phyloP scores from a whole-genome alignment of 2,888 invertebrate genomes.

The Lepidochrysops patricia region DNA sequence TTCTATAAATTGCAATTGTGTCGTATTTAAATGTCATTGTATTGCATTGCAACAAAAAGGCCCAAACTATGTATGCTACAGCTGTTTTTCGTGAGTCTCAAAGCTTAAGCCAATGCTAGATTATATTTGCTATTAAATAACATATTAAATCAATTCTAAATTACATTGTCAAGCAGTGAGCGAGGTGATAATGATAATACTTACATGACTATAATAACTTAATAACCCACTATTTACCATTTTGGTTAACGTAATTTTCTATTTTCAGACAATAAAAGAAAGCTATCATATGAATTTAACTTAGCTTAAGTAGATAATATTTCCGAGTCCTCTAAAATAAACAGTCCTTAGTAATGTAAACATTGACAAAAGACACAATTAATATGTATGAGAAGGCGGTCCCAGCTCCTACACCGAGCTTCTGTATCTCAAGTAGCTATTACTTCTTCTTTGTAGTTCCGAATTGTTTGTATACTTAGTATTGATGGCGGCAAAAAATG shows the following conservation, averaged over 20 bases:
- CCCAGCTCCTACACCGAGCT: conserved; percentile 39
- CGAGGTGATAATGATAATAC: too few species aligned
- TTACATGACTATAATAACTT: too few species aligned
- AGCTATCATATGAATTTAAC: too few species aligned
- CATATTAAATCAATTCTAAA: too few species aligned
- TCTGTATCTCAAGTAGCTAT: conserved; percentile 50
- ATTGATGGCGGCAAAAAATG: conserved; percentile 36
- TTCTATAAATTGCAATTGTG: conserved; percentile 51
- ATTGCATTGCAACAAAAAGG: neutral
- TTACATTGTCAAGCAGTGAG: too few species aligned
- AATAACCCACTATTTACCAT: too few species aligned
- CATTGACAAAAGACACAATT: conserved; percentile 34
- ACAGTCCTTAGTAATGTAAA: conserved; percentile 29
- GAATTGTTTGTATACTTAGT: conserved; percentile 58
- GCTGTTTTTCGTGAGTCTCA: neutral
- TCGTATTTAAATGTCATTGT: conserved; percentile 17
- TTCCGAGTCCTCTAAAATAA: neutral
- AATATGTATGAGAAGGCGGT: conserved; percentile 67
- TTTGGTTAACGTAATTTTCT: neutral
- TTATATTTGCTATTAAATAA: too few species aligned
- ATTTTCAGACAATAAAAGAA: too few species aligned
- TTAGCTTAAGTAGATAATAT: neutral
- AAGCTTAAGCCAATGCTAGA: too few species aligned
- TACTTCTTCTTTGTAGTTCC: conserved; percentile 65
- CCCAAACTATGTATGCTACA: neutral